Percentiles rank a stretch among this genome's conserved stretches.
Evolutionary conservation across 1,140 invertebrate species (phyloP).

Genomic region (Ceratina australensis): DNA sequence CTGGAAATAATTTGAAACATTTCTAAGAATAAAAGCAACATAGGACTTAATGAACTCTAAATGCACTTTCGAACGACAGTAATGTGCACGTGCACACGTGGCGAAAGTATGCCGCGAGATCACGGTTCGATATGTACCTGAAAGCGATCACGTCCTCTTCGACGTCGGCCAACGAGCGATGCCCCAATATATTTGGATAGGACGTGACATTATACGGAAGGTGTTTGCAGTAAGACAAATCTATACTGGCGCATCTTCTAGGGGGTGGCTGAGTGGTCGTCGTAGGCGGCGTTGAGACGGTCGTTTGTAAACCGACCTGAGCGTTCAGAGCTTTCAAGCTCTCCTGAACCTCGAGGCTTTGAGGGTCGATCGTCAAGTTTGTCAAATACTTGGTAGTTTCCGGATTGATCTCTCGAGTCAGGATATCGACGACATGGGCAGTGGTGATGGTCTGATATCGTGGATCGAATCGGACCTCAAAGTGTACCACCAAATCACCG

Average conservation of each 20-base stretch:
- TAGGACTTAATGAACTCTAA: too few relatives aligned
- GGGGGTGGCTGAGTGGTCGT: conserved; percentile 80
- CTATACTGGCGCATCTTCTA: conserved; percentile 84
- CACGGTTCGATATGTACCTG: conserved; percentile 72
- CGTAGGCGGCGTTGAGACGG: conserved; percentile 79
- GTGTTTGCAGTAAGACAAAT: conserved; percentile 86
- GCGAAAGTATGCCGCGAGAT: background rate
- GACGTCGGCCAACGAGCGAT: conserved; percentile 84
- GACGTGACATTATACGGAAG: conserved; percentile 89
- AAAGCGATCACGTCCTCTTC: conserved; percentile 89
- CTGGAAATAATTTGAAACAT: too few relatives aligned
- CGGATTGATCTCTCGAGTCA: conserved; percentile 81
- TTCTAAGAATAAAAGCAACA: too few relatives aligned
- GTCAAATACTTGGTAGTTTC: conserved; percentile 80
- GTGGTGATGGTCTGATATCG: conserved; percentile 78
- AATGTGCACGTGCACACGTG: too few relatives aligned
- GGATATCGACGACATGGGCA: conserved; percentile 80
- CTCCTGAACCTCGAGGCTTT: conserved; percentile 85
- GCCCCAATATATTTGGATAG: conserved; percentile 90
- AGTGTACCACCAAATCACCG: conserved; percentile 85
- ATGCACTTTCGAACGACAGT: too few relatives aligned
- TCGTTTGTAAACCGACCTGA: conserved; percentile 80
- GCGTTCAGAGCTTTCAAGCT: conserved; percentile 79
- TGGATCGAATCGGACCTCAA: conserved; percentile 86
- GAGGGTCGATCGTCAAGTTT: conserved; percentile 84